Base-by-base conservation (phyloP, 2,113 vertebrate species). In the Epinephelus lanceolatus region DNA sequence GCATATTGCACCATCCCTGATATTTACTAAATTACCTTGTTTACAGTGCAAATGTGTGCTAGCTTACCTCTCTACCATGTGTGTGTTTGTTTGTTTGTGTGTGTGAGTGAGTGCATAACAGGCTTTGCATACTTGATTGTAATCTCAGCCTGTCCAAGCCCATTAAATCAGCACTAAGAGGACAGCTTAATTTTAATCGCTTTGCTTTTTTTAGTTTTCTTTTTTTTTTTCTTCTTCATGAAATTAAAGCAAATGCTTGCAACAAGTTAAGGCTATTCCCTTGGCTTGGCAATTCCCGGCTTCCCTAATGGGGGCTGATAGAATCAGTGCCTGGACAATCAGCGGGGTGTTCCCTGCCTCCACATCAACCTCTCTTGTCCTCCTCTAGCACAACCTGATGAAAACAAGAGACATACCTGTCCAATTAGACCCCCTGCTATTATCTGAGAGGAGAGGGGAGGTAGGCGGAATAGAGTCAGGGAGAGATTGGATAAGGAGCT, bases 311-410 rank as follows among this genome's bases (percentile, higher is more conserved):
- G 72, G 45, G 15, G 1, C 81, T 82, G 90, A 92, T 92, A 84
- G 84, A 88, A 89, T 92, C 89, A 59, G 85, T 59, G 84, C 81
- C 82, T 78, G 87, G 71, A 87, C 89, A 91, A 88, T 90, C 91
- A 90, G 82, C 87, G 75, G 82, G 87, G 83, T 83, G 90, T 85
- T 91, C 76, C 88, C 85, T 42, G 53, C 76, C 71, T 76, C 60
- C 59, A 78, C n/a, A 59, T 78, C 81, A 78, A 81, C 80, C 78
- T 59, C 25, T 70, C 56, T 68, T 80, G 77, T 77, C 63, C 76
- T 78, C 63, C 52, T 80, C 76, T 33, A 57, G 83, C 83, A 51
- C 67, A 65, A 73, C 63, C 60, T 71, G 85, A 88, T 85, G 81
- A 86, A 92, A 89, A 91, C 89, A 92, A 88, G 80, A 71, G 69